Conservation (phyloP, 1,140 invertebrate species). For the Contarinia nasturtii region DNA sequence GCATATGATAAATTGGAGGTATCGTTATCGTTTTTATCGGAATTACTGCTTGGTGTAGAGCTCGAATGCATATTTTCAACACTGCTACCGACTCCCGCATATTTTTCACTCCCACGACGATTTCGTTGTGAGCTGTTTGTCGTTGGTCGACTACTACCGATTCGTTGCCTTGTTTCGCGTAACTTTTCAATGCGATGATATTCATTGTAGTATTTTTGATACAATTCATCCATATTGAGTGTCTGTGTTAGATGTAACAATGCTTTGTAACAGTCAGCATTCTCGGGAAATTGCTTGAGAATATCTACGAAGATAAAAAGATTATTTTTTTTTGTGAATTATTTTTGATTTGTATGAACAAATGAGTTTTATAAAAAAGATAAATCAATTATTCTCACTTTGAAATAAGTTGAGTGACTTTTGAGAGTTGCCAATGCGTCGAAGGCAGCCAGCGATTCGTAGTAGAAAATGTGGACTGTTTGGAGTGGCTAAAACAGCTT, state of each 20-base stretch:
- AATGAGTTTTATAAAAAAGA: no score
- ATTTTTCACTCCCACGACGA: background rate
- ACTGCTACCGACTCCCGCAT: no score
- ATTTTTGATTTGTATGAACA: no score
- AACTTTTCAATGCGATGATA: slow-evolving; percentile 66
- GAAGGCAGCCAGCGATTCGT: slow-evolving; percentile 65
- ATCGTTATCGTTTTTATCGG: background rate
- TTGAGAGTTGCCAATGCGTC: slow-evolving; percentile 66
- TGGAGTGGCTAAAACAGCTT: slow-evolving; percentile 72
- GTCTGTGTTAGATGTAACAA: slow-evolving; percentile 67
- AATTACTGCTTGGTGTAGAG: background rate
- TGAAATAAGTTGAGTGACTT: slow-evolving; percentile 65
- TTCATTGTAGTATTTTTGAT: slow-evolving; percentile 47
- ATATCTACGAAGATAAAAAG: no score
- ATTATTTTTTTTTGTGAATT: no score
- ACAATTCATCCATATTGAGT: slow-evolving; percentile 36
- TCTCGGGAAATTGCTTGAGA: slow-evolving; percentile 62
- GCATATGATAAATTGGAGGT: slow-evolving; percentile 26
- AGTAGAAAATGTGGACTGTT: slow-evolving; percentile 68
- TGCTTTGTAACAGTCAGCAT: slow-evolving; percentile 70
- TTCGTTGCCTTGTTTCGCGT: slow-evolving; percentile 44
- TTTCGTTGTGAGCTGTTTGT: slow-evolving; percentile 9
- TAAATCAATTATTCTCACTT: no score
- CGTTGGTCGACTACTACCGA: slow-evolving; percentile 27
- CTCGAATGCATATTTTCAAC: background rate